phyloP scores from a whole-genome alignment of 2,888 invertebrate species.

The Megaustenia siamemsis region DNA sequence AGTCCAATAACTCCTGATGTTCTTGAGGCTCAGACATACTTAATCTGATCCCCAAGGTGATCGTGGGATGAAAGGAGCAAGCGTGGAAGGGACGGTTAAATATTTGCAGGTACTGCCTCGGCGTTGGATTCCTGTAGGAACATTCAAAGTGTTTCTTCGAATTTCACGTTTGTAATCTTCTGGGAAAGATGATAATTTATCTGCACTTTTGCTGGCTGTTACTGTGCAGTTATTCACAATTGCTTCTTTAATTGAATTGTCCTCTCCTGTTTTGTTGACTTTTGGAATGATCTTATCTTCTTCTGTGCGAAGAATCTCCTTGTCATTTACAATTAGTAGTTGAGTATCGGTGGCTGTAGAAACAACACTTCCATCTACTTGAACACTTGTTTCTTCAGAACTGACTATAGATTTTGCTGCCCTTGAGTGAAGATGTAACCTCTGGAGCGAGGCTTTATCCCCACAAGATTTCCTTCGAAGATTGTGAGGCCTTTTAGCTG shows the following conservation, averaged over 20 bases:
- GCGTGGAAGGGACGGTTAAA: conserved; percentile 32
- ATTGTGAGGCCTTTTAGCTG: not conserved
- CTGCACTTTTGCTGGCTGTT: conserved; percentile 4
- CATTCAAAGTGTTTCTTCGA: conserved; percentile 31
- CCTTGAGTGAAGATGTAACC: not conserved
- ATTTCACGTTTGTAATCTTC: not conserved
- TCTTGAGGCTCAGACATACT: not conserved
- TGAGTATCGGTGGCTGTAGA: not conserved
- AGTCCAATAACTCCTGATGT: too few relatives aligned
- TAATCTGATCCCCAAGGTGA: conserved; percentile 25
- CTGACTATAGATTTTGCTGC: not conserved
- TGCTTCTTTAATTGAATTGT: not conserved
- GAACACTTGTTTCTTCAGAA: too few relatives aligned
- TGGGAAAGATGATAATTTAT: not conserved
- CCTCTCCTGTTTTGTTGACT: too few relatives aligned
- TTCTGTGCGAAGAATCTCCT: not conserved
- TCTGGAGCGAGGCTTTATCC: conserved; percentile 24
- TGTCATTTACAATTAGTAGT: not conserved
- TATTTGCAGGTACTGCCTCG: conserved; percentile 23
- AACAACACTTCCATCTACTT: not conserved
- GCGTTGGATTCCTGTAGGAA: not conserved
- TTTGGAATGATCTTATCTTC: not conserved
- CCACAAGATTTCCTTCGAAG: conserved; percentile 47
- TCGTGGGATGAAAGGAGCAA: conserved; percentile 28
- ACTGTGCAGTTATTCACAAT: not conserved